A percentile compares a stretch with the other conserved stretches of the same genome.
These are phyloP conservation scores for Ennomos fuscantarius DNA, from an alignment of 2,888 invertebrate species.

Conservation along the genomic window DNA sequence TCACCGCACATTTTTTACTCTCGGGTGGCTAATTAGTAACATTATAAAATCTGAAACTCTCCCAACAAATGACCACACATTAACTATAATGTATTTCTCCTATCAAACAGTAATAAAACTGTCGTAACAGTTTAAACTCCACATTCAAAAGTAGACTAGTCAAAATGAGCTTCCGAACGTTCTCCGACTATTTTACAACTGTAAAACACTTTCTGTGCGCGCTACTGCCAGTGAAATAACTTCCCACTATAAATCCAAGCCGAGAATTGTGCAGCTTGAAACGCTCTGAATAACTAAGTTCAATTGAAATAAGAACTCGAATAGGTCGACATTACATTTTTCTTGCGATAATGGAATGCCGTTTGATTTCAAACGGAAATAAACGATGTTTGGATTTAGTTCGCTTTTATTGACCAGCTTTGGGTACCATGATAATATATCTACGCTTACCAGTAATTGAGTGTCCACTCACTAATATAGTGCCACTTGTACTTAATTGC, in stretches of 20 bases:
- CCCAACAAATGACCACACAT: no score
- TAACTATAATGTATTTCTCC: no score
- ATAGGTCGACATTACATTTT: slow-evolving; percentile 52
- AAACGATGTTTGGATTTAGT: neutral
- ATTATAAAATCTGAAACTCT: no score
- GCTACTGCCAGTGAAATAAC: slow-evolving; percentile 51
- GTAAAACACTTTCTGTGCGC: slow-evolving; percentile 33
- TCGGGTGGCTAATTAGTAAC: no score
- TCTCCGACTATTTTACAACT: slow-evolving; percentile 20
- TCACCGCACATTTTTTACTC: no score
- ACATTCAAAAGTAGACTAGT: slow-evolving; percentile 17
- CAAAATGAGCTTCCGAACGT: slow-evolving; percentile 15
- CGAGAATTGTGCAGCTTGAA: slow-evolving; percentile 54
- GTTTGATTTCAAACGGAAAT: slow-evolving; percentile 23
- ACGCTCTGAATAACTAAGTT: slow-evolving; percentile 59
- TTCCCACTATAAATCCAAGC: slow-evolving; percentile 58
- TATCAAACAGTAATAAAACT: slow-evolving; percentile 8
- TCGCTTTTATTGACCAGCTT: no score
- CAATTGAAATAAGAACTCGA: slow-evolving; percentile 63
- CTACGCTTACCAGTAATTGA: no score
- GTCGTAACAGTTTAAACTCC: slow-evolving; percentile 11
- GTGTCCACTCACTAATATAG: no score
- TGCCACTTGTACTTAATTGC: no score
- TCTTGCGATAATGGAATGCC: slow-evolving; percentile 47
- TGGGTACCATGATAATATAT: no score